phyloP scores from a whole-genome alignment of 2,797 vertebrate genomes.

The Scomberomorus guttatus region DNA sequence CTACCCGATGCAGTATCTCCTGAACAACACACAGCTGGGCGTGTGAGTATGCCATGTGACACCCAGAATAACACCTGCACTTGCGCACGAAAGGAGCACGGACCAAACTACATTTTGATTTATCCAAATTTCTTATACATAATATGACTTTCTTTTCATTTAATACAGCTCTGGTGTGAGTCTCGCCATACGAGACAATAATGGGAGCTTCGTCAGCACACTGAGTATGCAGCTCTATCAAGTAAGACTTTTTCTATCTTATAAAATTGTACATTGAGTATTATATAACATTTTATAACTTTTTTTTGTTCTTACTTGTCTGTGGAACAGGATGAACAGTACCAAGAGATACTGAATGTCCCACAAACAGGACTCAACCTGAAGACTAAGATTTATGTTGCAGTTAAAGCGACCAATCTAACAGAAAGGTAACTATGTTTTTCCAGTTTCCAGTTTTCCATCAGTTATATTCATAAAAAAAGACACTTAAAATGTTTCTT shows the following conservation, averaged over 20 bases:
- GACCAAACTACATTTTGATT: not conserved
- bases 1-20: constrained; percentile 84
- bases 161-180: constrained; percentile 80
- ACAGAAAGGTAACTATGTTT: constrained; percentile 73
- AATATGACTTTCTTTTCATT: not conserved
- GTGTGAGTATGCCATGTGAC: constrained; percentile 79
- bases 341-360: constrained; percentile 50
- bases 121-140: not conserved
- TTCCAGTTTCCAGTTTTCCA: not conserved
- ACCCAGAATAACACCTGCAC: not conserved
- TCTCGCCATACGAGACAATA: constrained; percentile 79
- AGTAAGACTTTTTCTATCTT: constrained; percentile 65
- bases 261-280: not conserved
- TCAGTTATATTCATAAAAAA: not conserved
- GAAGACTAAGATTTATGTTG: constrained; percentile 85
- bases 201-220: constrained; percentile 85
- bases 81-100: not conserved
- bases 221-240: constrained; percentile 78
- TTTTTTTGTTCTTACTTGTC: constrained; percentile 6
- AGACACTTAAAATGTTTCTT: not conserved
- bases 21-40: constrained; percentile 83
- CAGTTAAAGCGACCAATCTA: constrained; percentile 82
- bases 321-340: constrained; percentile 63
- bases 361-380: constrained; percentile 79
- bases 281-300: not conserved